Evolutionary conservation across 2,113 vertebrate species (phyloP), one percentile per base, ranked within the genome.

Genomic region (Catharus fuscescens): DNA sequence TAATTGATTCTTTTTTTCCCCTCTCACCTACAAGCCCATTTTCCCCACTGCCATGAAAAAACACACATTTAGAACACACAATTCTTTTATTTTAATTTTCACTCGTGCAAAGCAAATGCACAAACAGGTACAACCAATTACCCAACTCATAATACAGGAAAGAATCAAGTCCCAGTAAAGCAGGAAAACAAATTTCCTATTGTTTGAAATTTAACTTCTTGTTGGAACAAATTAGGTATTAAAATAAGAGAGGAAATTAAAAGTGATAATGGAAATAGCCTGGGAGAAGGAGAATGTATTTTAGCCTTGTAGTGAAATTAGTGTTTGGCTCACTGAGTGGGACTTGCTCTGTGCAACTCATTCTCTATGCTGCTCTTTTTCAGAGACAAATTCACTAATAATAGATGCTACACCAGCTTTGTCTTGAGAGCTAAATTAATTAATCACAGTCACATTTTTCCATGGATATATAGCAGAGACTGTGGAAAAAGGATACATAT

Each of bases 211-310:
- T 52, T 44, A 53, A 40, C 17, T 60, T 64, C 24, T 48, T 64
- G 8, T 53, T 83, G n/a, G 85, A 93, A 56, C 25, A 90, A 83
- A 83, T 40, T 56, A 64, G 34, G 36, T 73, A 54, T 70, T 52
- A 54, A 80, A 95, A 80, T 66, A 70, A 72, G 88, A 47, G 64
- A 91, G 84, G 62, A 93, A 92, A 94, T 95, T 44, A 88, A 77
- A 94, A 80, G 32, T 3, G 0, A 16, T 50, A 9, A 38, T 65
- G 54, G 59, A 73, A 95, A 65, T 65, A 82, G 31, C 60, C 28
- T 82, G 44, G 8, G 23, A 90, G 52, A 80, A 77, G 23, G 26
- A 73, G 42, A 90, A 74, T 34, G 10, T 47, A 15, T 90, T 88
- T 77, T 66, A 83, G 15, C 21, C 34, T 70, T 62, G 81, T 54